These are phyloP conservation scores for Drosophila kikkawai DNA, from an alignment of 1,140 invertebrate species.

Conservation along the genomic window DNA sequence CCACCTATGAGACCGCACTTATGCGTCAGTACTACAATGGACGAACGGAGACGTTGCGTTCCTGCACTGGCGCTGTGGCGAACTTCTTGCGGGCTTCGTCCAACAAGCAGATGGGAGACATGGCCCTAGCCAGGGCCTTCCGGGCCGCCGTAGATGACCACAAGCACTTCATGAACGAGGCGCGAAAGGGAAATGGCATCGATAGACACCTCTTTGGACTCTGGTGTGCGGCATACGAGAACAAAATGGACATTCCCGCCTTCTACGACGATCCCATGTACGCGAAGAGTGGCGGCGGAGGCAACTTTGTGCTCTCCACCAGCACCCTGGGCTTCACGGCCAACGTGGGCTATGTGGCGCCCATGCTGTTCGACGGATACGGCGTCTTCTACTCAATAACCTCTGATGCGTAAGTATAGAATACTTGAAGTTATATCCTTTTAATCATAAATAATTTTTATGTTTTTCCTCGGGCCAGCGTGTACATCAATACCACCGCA, in stretches of 20 bases:
- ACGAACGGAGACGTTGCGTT: conserved; percentile 86
- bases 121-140: conserved; percentile 65
- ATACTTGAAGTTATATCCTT: accelerated
- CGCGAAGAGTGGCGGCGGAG: conserved; percentile 87
- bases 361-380: conserved; percentile 88
- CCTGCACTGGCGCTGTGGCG: conserved; percentile 84
- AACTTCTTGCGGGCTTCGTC: conserved; percentile 85
- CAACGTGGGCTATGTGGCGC: conserved; percentile 87
- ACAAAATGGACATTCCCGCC: conserved; percentile 86
- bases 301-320: conserved; percentile 88
- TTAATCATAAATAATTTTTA: background rate
- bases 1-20: conserved; percentile 87
- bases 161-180: conserved; percentile 84
- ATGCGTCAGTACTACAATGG: conserved; percentile 86
- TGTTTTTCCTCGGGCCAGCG: conserved; percentile 26
- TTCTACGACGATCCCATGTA: conserved; percentile 87
- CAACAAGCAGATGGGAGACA: conserved; percentile 53
- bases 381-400: conserved; percentile 87
- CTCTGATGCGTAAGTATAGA: conserved; percentile 62
- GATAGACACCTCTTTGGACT: conserved; percentile 91
- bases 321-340: conserved; percentile 88
- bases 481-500: conserved; percentile 74
- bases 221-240: conserved; percentile 88
- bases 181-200: conserved; percentile 87
- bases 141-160: conserved; percentile 84